Conservation (phyloP, 2,888 invertebrate species). For the Andrena haemorrhoa region DNA sequence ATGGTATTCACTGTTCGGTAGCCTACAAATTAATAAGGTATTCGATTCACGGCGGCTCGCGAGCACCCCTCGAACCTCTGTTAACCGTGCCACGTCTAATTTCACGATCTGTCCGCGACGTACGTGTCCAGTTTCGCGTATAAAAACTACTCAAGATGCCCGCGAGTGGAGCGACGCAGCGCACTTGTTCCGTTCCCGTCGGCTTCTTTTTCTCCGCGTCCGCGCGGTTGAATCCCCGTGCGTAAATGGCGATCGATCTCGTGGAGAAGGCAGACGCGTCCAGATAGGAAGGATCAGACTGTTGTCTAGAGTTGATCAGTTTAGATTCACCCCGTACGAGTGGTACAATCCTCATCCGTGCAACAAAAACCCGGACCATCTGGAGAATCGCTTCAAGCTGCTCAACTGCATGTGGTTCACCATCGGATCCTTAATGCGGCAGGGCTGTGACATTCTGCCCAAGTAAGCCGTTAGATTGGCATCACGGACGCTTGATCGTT, state of each 20-base stretch:
- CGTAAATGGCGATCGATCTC: conserved; percentile 53
- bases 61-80: not conserved
- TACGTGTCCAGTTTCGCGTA: not conserved
- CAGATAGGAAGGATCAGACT: conserved; percentile 41
- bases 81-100: conserved; percentile 16
- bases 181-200: conserved; percentile 40
- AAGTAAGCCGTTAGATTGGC: conserved; percentile 89
- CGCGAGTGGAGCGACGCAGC: not conserved
- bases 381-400: conserved; percentile 96
- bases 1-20: not conserved
- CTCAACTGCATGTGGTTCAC: conserved; percentile 99
- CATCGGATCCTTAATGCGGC: conserved; percentile 97
- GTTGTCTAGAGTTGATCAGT: conserved; percentile 74
- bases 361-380: conserved; percentile 92
- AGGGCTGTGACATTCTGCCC: conserved; percentile 97
- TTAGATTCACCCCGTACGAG: conserved; percentile 97
- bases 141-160: conserved; percentile 4
- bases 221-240: conserved; percentile 38
- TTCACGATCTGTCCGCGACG: conserved; percentile 34
- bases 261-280: conserved; percentile 23
- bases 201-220: conserved; percentile 35
- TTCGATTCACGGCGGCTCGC: conserved; percentile 6
- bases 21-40: not conserved
- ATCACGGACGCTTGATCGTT: conserved; percentile 58
- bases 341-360: conserved; percentile 96